A percentile compares a stretch with the other conserved stretches of the same genome.
Conservation (phyloP, 2,888 invertebrate species). For the Ceriagrion tenellum region DNA sequence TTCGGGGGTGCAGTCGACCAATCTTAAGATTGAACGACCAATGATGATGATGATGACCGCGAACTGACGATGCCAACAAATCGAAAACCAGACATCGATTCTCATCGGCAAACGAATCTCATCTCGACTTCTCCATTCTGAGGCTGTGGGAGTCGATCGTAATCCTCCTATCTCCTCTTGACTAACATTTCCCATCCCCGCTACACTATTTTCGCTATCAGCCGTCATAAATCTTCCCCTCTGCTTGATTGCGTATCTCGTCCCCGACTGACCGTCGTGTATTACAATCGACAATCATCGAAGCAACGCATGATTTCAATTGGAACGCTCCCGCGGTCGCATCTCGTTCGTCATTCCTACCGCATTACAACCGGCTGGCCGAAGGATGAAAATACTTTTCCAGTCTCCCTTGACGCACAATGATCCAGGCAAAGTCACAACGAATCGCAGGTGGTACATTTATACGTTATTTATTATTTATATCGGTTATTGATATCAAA, state of each 20-base stretch:
- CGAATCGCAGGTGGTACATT: no score
- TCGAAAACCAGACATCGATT: background rate
- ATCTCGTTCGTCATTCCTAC: background rate
- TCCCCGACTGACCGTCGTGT: background rate
- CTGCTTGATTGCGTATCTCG: background rate
- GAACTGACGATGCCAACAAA: no score
- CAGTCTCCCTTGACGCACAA: background rate
- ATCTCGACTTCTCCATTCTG: background rate
- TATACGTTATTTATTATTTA: no score
- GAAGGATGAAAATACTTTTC: background rate
- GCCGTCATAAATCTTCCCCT: background rate
- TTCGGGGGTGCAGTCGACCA: no score
- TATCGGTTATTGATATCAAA: no score
- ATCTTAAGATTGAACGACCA: no score
- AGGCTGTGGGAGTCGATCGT: background rate
- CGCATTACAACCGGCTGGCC: background rate
- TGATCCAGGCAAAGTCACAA: no score
- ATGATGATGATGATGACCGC: no score
- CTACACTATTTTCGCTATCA: background rate
- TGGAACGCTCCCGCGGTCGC: background rate
- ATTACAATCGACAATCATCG: background rate
- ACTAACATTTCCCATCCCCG: background rate
- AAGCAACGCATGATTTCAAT: background rate
- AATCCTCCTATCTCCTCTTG: background rate
- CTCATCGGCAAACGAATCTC: background rate